Conservation (phyloP, 2,888 invertebrate genomes). For the Melanostoma scalare region DNA sequence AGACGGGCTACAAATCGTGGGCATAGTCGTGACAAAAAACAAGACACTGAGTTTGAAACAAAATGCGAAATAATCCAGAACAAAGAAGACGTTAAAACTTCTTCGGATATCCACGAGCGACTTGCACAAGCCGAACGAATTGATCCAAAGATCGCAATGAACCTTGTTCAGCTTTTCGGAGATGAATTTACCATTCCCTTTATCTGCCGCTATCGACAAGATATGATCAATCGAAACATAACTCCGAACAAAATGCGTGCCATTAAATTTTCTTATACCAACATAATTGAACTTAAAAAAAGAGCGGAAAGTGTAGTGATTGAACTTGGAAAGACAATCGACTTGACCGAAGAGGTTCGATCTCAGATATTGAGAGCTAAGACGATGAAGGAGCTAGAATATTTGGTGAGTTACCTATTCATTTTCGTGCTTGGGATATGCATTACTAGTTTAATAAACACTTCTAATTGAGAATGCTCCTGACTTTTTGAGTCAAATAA, state of each 20-base stretch:
- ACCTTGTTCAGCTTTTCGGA: conserved; percentile 86
- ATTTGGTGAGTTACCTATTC: conserved; percentile 85
- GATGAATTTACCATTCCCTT: conserved; percentile 95
- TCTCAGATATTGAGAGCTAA: conserved; percentile 86
- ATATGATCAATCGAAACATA: conserved; percentile 87
- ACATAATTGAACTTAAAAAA: conserved; percentile 86
- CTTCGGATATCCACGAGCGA: conserved; percentile 78
- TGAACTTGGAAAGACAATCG: conserved; percentile 86
- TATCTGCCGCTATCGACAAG: conserved; percentile 93
- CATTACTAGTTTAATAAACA: too few relatives aligned
- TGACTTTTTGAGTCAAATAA: not conserved
- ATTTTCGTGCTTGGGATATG: too few relatives aligned
- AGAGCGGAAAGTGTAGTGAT: conserved; percentile 87
- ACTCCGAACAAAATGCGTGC: conserved; percentile 90
- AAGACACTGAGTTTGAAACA: too few relatives aligned
- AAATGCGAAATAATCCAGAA: too few relatives aligned
- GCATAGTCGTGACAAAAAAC: too few relatives aligned
- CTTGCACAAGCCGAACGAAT: conserved; percentile 79
- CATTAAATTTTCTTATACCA: conserved; percentile 88
- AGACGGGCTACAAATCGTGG: too few relatives aligned
- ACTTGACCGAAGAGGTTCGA: conserved; percentile 86
- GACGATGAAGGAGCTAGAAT: conserved; percentile 89
- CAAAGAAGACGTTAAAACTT: too few relatives aligned
- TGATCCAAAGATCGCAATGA: conserved; percentile 82
- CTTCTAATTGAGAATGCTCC: too few relatives aligned